These are phyloP conservation scores for Hypsibius dujardini DNA, from an alignment of 1,140 invertebrate genomes.

Conservation along the genomic window DNA sequence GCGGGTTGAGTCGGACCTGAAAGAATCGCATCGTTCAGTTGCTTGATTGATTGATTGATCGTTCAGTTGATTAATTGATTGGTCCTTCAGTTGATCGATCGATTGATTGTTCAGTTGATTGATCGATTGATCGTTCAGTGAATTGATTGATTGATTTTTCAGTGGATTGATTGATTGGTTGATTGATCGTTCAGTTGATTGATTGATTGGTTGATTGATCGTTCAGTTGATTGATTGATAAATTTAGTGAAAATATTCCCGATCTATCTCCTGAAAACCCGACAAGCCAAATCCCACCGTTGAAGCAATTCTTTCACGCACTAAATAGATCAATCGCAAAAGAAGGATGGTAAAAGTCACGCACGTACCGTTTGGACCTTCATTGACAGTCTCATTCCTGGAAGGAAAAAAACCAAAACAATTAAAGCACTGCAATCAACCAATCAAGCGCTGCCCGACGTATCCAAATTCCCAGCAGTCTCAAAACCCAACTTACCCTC, in stretches of 20 bases:
- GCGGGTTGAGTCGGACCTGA: conserved; percentile 49
- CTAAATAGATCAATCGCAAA: no score
- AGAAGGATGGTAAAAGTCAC: neutral
- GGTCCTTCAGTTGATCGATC: no score
- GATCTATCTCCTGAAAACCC: no score
- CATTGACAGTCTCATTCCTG: neutral
- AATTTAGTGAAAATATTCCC: no score
- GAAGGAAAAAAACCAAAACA: neutral
- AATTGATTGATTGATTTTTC: neutral
- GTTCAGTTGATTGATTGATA: no score
- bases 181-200: neutral
- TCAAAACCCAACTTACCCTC: neutral
- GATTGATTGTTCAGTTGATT: neutral
- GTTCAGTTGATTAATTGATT: neutral
- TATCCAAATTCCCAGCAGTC: neutral
- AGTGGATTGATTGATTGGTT: no score
- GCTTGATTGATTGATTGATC: neutral
- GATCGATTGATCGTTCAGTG: neutral
- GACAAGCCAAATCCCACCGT: no score
- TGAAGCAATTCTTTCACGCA: no score
- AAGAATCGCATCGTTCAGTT: neutral
- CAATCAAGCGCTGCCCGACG: neutral
- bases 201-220: no score
- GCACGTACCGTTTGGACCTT: conserved; percentile 1
- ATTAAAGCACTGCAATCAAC: neutral